These are phyloP conservation scores for Spondyliosoma cantharus DNA, from an alignment of 2,797 vertebrate genomes.

Conservation along the genomic window DNA sequence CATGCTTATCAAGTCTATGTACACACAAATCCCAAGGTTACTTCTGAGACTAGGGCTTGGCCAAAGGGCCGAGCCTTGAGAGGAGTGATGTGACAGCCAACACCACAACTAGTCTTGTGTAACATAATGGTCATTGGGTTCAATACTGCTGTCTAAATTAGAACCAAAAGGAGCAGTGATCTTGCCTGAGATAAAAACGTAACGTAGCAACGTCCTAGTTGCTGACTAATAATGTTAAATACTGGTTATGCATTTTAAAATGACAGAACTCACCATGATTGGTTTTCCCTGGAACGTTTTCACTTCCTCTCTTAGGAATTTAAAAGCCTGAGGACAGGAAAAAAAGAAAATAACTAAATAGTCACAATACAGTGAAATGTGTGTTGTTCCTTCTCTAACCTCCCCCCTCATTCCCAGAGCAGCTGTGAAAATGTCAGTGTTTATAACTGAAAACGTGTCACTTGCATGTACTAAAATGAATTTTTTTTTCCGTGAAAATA, in stretches of 20 bases:
- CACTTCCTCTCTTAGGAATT: constrained; percentile 97
- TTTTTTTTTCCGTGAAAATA: too few species aligned
- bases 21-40: constrained; percentile 58
- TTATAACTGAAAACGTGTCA: neutral
- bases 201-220: neutral
- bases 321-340: constrained; percentile 88
- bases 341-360: neutral
- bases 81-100: constrained; percentile 21
- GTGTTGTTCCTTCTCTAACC: neutral
- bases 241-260: neutral
- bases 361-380: neutral
- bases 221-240: neutral
- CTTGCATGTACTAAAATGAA: neutral
- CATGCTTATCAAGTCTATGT: constrained; percentile 44
- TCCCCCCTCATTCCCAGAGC: neutral
- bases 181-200: neutral
- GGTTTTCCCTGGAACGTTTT: constrained; percentile 99
- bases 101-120: constrained; percentile 24
- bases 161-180: constrained; percentile 1
- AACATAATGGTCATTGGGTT: constrained; percentile 10
- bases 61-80: neutral
- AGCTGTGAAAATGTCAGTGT: neutral
- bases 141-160: neutral
- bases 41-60: constrained; percentile 18
- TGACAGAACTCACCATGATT: constrained; percentile 91